Evolutionary conservation across 2,888 invertebrate species (phyloP).

Genomic region (Erebia ligea): DNA sequence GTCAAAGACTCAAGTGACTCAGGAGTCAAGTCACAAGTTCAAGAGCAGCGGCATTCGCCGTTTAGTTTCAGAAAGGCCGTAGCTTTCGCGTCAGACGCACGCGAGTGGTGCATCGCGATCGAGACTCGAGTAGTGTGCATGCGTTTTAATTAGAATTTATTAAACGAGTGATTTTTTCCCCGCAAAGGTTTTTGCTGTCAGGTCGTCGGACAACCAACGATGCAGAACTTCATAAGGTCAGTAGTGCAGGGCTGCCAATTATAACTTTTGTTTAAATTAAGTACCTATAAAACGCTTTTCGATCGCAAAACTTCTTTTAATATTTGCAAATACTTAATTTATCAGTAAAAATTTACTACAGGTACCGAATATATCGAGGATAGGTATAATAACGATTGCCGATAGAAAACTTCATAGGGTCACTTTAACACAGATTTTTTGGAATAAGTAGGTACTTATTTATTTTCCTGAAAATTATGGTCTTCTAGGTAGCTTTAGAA

Average conservation of each 20-base stretch:
- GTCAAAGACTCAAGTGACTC: conserved; percentile 49
- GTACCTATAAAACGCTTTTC: not conserved
- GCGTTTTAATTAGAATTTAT: conserved; percentile 53
- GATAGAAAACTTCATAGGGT: no score
- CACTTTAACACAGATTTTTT: no score
- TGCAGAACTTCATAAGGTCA: conserved; percentile 74
- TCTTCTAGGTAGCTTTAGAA: no score
- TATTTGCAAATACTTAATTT: no score
- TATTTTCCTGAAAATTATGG: no score
- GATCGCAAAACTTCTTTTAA: not conserved
- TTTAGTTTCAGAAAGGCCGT: conserved; percentile 62
- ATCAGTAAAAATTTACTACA: no score
- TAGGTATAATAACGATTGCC: no score
- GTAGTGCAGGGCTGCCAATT: conserved; percentile 45
- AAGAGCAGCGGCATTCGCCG: conserved; percentile 63
- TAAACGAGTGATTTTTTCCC: conserved; percentile 49
- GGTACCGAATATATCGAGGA: no score
- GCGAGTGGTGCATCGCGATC: conserved; percentile 47
- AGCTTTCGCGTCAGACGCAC: conserved; percentile 65
- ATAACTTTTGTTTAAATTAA: not conserved
- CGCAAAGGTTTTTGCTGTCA: conserved; percentile 47
- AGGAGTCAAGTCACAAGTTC: conserved; percentile 60
- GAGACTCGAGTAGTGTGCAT: conserved; percentile 53
- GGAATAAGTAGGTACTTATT: no score
- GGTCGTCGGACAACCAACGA: conserved; percentile 54